Evolutionary conservation across 2,113 vertebrate genomes (phyloP).

Genomic region (Formicarius rufipectus): DNA sequence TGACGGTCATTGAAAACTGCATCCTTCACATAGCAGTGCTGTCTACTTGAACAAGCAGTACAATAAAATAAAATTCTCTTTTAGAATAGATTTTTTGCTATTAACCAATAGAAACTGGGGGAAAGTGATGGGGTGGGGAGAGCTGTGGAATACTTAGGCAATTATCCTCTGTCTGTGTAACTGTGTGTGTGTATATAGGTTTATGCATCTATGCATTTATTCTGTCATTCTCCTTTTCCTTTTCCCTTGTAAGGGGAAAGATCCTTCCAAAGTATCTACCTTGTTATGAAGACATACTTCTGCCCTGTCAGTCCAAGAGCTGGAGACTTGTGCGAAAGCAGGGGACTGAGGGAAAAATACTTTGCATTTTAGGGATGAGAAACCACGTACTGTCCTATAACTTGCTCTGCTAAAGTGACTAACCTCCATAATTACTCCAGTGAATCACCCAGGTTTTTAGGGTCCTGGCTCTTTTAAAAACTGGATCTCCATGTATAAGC

Average conservation of each 20-base stretch:
- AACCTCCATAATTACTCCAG: not conserved
- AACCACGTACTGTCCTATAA: not conserved
- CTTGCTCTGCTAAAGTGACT: not conserved
- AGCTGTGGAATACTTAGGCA: not conserved
- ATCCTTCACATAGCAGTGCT: not conserved
- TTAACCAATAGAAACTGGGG: not conserved
- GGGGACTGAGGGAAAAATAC: not conserved
- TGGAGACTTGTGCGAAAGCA: not conserved
- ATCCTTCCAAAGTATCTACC: not conserved
- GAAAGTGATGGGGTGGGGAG: too few species aligned
- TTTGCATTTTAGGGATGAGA: not conserved
- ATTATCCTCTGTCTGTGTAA: not conserved
- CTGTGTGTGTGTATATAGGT: not conserved
- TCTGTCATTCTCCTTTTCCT: not conserved
- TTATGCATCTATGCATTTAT: fast-evolving
- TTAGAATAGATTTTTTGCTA: not conserved
- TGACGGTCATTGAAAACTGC: not conserved
- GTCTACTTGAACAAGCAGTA: not conserved
- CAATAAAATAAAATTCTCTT: not conserved
- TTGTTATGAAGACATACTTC: not conserved
- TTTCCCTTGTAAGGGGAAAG: not conserved
- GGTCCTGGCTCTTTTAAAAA: not conserved
- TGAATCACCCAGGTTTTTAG: not conserved
- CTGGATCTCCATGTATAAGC: not conserved
- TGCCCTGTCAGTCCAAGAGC: not conserved